Evolutionary conservation across 2,797 vertebrate genomes (phyloP), one percentile per base, ranked within the genome.

Genomic region (Cyclopterus lumpus): DNA sequence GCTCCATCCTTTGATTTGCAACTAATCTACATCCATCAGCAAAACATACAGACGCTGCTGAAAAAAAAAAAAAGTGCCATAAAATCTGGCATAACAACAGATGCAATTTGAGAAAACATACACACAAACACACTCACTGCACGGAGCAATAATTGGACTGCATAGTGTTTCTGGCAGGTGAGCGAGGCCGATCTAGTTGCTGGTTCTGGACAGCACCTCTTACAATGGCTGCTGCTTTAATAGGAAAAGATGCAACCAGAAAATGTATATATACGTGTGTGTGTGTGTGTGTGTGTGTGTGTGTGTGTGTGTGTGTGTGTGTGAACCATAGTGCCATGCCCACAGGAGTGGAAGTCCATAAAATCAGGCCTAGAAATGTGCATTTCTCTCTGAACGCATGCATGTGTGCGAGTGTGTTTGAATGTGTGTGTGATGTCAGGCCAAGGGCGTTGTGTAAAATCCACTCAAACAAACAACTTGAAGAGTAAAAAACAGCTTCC

Each of bases 381-480:
- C 75, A 83, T 84, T 73, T 89, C 67, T 80, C 61, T 64, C 40
- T 76, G 80, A 76, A 79, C 59, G 34, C n/a, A 26, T 53, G 51
- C 24, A 28, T 55, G 58, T 26, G 73, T 44, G 53, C 70, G 58
- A 66, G 53, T 57, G 38, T 61, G 73, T 68, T 6, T 46, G 42
- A 6, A 8, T 46, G 42, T 46, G 40, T 44, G 46, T 48, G 62
- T 76, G 76, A 78, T 85, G 75, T 82, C 80, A 67, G 49, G 91
- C 91, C 87, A 85, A 75, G 63, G 88, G 90, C 81, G 6, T 75
- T 85, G 87, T 84, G 86, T 88, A 85, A 90, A 91, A 92, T 87
- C 80, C 85, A 88, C 84, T 90, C 90, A 86, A 92, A 88, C 86
- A 91, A 92, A 92, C 91, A 91, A 91, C 86, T 91, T 87, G 84